A percentile compares a stretch with the other conserved stretches of the same genome.
Evolutionary conservation across 2,888 invertebrate genomes (phyloP).

Genomic region (Chesias legatella): DNA sequence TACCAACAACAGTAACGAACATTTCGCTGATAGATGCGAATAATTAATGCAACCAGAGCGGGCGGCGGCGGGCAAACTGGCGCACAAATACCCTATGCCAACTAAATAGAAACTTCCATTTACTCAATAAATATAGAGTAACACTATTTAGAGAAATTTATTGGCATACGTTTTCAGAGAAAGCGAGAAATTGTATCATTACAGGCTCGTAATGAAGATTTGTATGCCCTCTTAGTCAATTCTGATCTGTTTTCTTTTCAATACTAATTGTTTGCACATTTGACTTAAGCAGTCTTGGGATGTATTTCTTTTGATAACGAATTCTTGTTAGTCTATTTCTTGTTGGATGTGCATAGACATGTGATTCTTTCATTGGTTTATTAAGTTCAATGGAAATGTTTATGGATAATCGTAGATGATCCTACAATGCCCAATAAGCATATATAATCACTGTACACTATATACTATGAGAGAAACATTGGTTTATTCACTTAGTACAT

Average conservation of each 20-base stretch:
- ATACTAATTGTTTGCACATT: slow-evolving; percentile 38
- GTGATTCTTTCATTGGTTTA: no score
- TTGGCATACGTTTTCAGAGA: slow-evolving; percentile 42
- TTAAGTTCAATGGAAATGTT: no score
- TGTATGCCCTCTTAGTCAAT: slow-evolving; percentile 51
- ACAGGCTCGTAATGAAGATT: slow-evolving; percentile 48
- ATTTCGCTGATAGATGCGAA: slow-evolving; percentile 38
- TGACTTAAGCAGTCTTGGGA: no score
- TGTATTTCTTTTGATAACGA: no score
- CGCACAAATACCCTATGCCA: slow-evolving; percentile 36
- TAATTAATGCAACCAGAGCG: slow-evolving; percentile 63
- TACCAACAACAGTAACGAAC: slow-evolving; percentile 17
- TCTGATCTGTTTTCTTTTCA: slow-evolving; percentile 56
- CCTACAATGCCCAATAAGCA: no score
- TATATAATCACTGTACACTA: no score
- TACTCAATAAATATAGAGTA: slow-evolving; percentile 11
- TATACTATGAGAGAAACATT: no score
- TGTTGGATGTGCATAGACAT: no score
- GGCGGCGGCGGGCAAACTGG: slow-evolving; percentile 42
- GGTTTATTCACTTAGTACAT: no score
- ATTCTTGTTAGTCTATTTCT: no score
- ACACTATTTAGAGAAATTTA: slow-evolving; percentile 19
- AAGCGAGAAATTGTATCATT: slow-evolving; percentile 50
- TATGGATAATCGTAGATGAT: no score
- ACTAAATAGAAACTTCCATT: slow-evolving; percentile 28